Evolutionary conservation across 2,888 invertebrate species (phyloP).

Genomic region (Neria commutata): DNA sequence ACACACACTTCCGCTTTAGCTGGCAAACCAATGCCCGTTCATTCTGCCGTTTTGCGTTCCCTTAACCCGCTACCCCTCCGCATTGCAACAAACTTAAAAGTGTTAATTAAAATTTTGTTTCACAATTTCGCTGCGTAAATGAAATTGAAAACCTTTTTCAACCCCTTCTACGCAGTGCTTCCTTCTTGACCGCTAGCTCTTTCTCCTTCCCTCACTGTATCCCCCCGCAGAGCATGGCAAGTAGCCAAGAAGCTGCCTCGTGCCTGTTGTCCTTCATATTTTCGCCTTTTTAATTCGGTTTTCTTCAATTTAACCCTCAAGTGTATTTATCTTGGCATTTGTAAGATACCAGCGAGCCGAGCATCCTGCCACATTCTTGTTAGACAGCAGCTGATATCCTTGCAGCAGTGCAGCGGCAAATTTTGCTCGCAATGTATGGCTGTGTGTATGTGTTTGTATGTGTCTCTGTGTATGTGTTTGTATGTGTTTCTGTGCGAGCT

Average conservation of each 20-base stretch:
- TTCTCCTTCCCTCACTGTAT: conserved; percentile 10
- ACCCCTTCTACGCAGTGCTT: conserved; percentile 24
- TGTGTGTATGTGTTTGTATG: too few species aligned
- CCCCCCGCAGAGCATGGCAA: neutral
- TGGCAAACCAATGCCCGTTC: too few species aligned
- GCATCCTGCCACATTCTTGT: conserved; percentile 1
- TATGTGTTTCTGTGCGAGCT: conserved; percentile 22
- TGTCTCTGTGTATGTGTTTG: too few species aligned
- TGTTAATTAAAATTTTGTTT: conserved; percentile 58
- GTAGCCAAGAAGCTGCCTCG: conserved; percentile 20
- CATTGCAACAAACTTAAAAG: conserved; percentile 52
- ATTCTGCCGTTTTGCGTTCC: conserved; percentile 14
- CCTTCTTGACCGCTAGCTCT: conserved; percentile 39
- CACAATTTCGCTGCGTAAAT: conserved; percentile 58
- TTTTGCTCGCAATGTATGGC: neutral
- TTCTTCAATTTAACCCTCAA: conserved; percentile 41
- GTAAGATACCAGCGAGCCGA: conserved; percentile 20
- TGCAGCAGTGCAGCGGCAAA: conserved; percentile 40
- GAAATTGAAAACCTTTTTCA: conserved; percentile 50
- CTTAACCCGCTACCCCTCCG: conserved; percentile 23
- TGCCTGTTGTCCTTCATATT: conserved; percentile 22
- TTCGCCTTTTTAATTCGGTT: conserved; percentile 44
- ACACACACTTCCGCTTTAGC: conserved; percentile 16
- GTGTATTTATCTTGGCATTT: conserved; percentile 51
- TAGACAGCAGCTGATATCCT: conserved; percentile 38